Conservation (phyloP, 2,797 vertebrate genomes). For the Sebastes cheni region DNA sequence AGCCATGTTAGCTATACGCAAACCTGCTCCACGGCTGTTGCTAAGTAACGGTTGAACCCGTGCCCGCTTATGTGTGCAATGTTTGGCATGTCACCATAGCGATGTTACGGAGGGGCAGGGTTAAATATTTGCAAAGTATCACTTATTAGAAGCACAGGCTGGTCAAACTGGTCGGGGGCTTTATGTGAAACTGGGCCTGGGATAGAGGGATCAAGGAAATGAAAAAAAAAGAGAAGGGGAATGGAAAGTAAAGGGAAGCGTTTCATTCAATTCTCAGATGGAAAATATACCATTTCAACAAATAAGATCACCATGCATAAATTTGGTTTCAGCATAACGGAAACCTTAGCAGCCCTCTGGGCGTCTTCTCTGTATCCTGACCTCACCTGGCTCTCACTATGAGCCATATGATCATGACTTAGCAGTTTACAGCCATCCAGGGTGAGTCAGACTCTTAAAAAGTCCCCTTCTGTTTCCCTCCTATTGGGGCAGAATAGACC, state of each 20-base stretch:
- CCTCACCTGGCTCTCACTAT: slow-evolving; percentile 33
- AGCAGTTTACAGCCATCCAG: slow-evolving; percentile 3
- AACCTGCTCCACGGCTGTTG: slow-evolving; percentile 48
- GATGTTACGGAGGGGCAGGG: slow-evolving; percentile 45
- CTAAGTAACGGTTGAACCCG: slow-evolving; percentile 61
- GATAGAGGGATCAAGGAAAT: slow-evolving; percentile 2
- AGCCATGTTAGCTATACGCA: slow-evolving; percentile 45
- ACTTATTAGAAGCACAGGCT: slow-evolving; percentile 52
- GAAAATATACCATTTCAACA: background rate
- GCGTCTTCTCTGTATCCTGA: background rate
- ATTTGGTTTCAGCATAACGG: slow-evolving; percentile 10
- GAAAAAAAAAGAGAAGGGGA: background rate
- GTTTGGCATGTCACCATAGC: slow-evolving; percentile 75
- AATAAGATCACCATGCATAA: background rate
- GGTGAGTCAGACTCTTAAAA: slow-evolving; percentile 56
- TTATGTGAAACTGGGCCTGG: background rate
- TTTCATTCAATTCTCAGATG: background rate
- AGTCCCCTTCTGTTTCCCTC: slow-evolving; percentile 30
- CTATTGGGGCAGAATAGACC: background rate
- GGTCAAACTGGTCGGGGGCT: slow-evolving; percentile 20
- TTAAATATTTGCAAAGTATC: slow-evolving; percentile 78
- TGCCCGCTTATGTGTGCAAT: slow-evolving; percentile 45
- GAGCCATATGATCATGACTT: slow-evolving; percentile 49
- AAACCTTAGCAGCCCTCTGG: slow-evolving; percentile 9
- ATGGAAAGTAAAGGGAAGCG: background rate